Percentiles rank a stretch among this genome's conserved stretches.
These are phyloP conservation scores for Bombus waltoni DNA, from an alignment of 1,140 invertebrate species.

Conservation along the genomic window DNA sequence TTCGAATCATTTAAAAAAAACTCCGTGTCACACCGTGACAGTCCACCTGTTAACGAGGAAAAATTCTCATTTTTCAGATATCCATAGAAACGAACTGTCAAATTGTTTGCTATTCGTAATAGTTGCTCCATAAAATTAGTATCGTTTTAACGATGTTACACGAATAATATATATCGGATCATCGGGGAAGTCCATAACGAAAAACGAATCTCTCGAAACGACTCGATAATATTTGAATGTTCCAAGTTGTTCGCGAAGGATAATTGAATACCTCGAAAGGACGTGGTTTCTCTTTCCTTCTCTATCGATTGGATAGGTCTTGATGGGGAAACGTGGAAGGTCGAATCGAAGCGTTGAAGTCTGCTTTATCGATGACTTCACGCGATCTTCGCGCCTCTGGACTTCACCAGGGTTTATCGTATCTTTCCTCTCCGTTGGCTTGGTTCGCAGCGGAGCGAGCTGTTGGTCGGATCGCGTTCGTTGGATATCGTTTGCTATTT, in stretches of 20 bases:
- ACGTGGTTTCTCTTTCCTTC: too few species aligned
- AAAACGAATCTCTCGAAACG: neutral
- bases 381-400: constrained; percentile 14
- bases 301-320: too few species aligned
- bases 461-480: neutral
- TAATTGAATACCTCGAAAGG: neutral
- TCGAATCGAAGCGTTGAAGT: neutral
- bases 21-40: too few species aligned
- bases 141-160: too few species aligned
- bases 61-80: too few species aligned
- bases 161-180: too few species aligned
- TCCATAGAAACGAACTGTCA: too few species aligned
- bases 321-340: constrained; percentile 24
- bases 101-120: too few species aligned
- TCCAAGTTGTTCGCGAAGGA: neutral
- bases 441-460: neutral
- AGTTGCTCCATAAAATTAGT: too few species aligned
- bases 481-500: neutral
- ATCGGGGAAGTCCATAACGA: too few species aligned
- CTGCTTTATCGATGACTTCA: constrained; percentile 39
- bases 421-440: constrained; percentile 12
- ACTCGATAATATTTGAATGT: constrained; percentile 1
- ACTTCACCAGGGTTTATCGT: constrained; percentile 20
- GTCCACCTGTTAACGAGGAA: too few species aligned
- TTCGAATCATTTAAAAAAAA: too few species aligned